A percentile compares a stretch with the other conserved stretches of the same genome.
phyloP scores from a whole-genome alignment of 2,888 invertebrate genomes.

The Campopleginae sp. region DNA sequence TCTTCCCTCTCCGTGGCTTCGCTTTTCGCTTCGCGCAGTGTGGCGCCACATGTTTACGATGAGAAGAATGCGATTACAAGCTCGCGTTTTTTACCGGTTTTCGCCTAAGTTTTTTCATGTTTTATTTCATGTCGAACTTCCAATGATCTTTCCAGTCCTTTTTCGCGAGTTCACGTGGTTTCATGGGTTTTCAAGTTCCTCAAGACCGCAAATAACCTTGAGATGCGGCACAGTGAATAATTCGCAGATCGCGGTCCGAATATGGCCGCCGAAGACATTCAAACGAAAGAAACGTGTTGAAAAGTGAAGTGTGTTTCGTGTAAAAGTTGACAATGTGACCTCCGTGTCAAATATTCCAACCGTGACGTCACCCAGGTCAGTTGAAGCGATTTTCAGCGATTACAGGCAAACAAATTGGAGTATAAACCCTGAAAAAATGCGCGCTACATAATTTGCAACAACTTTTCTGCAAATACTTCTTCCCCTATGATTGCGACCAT shows the following conservation, averaged over 20 bases:
- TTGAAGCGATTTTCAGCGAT: neutral
- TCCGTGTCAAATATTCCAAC: neutral
- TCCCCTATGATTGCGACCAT: neutral
- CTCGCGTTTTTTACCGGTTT: neutral
- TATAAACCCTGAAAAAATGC: too few species aligned
- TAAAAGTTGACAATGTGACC: neutral
- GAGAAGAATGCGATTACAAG: neutral
- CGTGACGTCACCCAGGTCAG: neutral
- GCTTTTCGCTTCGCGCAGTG: neutral
- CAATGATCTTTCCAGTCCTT: neutral
- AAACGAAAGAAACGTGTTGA: neutral
- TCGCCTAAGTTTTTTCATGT: neutral
- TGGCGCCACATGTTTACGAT: neutral
- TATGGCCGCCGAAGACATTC: slow-evolving; percentile 24
- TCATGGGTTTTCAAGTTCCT: neutral
- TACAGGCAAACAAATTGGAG: neutral
- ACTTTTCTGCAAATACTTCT: neutral
- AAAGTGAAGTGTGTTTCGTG: neutral
- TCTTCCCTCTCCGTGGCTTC: neutral
- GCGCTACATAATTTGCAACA: too few species aligned
- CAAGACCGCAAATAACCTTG: neutral
- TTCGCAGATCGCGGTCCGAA: neutral
- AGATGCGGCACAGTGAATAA: neutral
- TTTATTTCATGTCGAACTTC: neutral
- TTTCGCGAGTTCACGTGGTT: neutral